Evolutionary conservation across 2,113 vertebrate species (phyloP).

Genomic region (Piaya cayana): DNA sequence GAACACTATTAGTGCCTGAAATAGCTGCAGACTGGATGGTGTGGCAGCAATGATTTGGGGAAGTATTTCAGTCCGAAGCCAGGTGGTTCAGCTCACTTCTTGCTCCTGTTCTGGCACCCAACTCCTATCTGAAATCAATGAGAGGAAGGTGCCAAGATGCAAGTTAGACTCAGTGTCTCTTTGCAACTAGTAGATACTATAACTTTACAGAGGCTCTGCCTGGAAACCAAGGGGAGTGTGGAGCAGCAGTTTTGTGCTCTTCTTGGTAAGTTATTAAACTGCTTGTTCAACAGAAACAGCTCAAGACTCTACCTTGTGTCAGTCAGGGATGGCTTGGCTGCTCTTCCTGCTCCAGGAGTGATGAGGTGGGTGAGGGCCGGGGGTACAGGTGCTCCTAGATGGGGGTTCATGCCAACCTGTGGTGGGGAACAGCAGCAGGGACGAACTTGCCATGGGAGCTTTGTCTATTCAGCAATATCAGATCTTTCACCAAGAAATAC

Average conservation of each 20-base stretch:
- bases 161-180: conserved; percentile 48
- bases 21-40: not conserved
- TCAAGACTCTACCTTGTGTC: fast-evolving
- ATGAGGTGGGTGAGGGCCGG: too few species aligned
- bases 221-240: fast-evolving
- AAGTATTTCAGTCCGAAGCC: not conserved
- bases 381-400: fast-evolving
- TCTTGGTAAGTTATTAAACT: not conserved
- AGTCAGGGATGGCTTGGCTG: not conserved
- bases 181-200: not conserved
- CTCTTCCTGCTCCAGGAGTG: not conserved
- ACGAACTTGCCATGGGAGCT: not conserved
- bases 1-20: not conserved
- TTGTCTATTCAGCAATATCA: fast-evolving
- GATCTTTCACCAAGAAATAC: not conserved
- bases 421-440: fast-evolving
- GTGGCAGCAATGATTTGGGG: not conserved
- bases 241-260: not conserved
- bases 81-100: not conserved
- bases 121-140: conserved; percentile 32
- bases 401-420: fast-evolving
- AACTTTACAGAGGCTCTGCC: not conserved
- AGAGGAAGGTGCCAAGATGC: not conserved
- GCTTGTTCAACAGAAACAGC: fast-evolving
- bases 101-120: conserved; percentile 35